Conservation (phyloP, 2,113 vertebrate species). For the Anolis sagrei region DNA sequence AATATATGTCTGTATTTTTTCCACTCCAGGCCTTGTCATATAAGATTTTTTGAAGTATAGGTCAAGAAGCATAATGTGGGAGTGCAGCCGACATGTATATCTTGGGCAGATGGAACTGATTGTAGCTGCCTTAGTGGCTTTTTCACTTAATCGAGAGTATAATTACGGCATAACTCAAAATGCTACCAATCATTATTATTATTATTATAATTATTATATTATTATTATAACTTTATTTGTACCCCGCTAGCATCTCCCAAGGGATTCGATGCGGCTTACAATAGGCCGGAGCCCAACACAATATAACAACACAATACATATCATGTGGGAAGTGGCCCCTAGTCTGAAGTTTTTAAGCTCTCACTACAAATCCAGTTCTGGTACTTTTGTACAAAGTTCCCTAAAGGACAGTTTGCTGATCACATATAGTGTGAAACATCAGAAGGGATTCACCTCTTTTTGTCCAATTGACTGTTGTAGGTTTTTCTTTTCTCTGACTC, state of each 20-base stretch:
- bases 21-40: not conserved
- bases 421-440: conserved; percentile 66
- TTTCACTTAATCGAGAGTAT: not conserved
- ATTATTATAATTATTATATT: too few species aligned
- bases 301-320: too few species aligned
- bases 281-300: too few species aligned
- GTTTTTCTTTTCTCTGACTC: not conserved
- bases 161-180: too few species aligned
- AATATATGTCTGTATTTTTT: not conserved
- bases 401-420: not conserved
- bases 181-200: too few species aligned
- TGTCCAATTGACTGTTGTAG: not conserved
- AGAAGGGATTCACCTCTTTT: conserved; percentile 63
- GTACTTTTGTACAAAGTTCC: conserved; percentile 9
- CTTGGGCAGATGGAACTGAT: not conserved
- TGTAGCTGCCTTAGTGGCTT: not conserved
- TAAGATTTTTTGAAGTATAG: not conserved
- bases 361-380: not conserved
- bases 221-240: too few species aligned
- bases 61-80: not conserved
- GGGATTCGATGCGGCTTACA: too few species aligned
- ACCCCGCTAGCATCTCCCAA: too few species aligned
- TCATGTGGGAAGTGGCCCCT: not conserved
- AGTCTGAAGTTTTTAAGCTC: not conserved
- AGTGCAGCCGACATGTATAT: not conserved